phyloP scores from a whole-genome alignment of 2,113 vertebrate genomes.

The Cyprinodon brontotheroides region DNA sequence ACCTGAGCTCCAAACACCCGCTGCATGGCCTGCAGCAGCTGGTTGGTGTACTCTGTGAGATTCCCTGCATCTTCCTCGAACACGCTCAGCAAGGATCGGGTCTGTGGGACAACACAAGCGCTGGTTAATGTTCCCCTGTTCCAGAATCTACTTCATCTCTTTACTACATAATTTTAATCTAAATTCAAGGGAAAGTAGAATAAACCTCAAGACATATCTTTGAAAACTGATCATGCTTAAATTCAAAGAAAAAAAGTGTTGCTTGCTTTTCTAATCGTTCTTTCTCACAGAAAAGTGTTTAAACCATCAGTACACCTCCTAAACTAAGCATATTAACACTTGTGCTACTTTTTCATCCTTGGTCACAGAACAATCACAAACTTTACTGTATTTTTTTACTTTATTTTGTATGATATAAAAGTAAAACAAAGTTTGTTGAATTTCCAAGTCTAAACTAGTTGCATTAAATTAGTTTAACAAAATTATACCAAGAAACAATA shows the following conservation, averaged over 20 bases:
- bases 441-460: no score
- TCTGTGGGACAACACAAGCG: conserved; percentile 73
- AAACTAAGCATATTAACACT: no score
- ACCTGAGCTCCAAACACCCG: conserved; percentile 97
- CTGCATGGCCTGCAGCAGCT: conserved; percentile 96
- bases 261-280: no score
- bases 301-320: no score
- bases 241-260: neutral
- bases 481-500: no score
- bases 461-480: no score
- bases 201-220: neutral
- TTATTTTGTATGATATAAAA: no score
- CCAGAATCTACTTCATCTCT: neutral
- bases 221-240: neutral
- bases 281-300: no score
- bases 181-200: neutral
- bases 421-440: no score
- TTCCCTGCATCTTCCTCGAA: conserved; percentile 98
- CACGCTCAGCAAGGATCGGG: conserved; percentile 94
- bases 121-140: neutral
- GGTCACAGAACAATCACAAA: no score
- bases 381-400: no score
- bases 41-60: conserved; percentile 96
- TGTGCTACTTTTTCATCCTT: no score
- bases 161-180: neutral